Evolutionary conservation across 1,140 invertebrate genomes (phyloP).

Genomic region (Ceratina calcarata): DNA sequence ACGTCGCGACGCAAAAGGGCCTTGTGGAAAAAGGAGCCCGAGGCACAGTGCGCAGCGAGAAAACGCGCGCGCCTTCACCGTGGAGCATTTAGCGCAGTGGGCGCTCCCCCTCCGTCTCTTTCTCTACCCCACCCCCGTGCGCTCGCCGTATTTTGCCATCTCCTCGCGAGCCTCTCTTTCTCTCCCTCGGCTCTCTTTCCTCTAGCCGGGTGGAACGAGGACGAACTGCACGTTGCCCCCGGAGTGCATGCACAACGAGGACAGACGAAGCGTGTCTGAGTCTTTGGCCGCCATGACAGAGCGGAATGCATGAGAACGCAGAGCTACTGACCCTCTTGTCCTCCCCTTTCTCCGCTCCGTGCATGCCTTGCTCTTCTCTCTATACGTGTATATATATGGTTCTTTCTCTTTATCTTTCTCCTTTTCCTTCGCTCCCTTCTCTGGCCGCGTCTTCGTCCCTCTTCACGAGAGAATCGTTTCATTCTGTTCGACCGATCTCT

Average conservation of each 20-base stretch:
- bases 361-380: conserved; percentile 18
- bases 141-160: conserved; percentile 12
- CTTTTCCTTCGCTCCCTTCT: conserved; percentile 24
- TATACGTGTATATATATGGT: neutral
- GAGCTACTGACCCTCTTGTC: conserved; percentile 75
- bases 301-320: conserved; percentile 79
- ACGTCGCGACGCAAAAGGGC: conserved; percentile 70
- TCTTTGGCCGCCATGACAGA: conserved; percentile 75
- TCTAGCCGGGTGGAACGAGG: conserved; percentile 55
- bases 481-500: conserved; percentile 1
- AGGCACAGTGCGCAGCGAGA: conserved; percentile 70
- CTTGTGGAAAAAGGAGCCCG: conserved; percentile 45
- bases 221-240: conserved; percentile 51
- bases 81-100: conserved; percentile 76
- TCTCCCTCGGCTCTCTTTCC: conserved; percentile 1
- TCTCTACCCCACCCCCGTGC: neutral
- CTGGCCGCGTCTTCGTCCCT: neutral
- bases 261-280: conserved; percentile 71
- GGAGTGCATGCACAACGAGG: conserved; percentile 59
- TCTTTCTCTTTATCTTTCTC: neutral
- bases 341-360: conserved; percentile 27
- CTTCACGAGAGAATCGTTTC: conserved; percentile 13
- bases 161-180: conserved; percentile 29
- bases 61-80: conserved; percentile 67
- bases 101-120: conserved; percentile 58